Conservation (phyloP, 2,113 vertebrate genomes). For the Chlamydotis undulata region DNA sequence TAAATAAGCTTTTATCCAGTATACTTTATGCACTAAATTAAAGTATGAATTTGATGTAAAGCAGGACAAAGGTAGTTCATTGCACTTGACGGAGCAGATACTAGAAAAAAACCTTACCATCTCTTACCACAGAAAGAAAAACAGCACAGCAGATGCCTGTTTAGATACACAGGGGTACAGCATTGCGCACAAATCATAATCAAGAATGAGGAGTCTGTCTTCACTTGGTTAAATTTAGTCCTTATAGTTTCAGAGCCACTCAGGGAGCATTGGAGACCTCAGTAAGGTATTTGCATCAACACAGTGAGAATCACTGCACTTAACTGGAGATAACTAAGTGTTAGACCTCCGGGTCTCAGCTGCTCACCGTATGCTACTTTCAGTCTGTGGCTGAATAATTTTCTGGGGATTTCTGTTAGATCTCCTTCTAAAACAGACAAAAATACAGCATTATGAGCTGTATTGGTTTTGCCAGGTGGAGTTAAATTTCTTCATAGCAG, state of each 20-base stretch:
- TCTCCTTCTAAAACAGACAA: background rate
- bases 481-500: background rate
- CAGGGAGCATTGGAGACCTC: background rate
- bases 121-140: background rate
- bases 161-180: background rate
- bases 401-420: background rate
- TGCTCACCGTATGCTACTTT: accelerated
- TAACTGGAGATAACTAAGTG: accelerated
- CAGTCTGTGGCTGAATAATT: background rate
- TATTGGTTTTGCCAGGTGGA: background rate
- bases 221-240: background rate
- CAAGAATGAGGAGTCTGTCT: background rate
- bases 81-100: background rate
- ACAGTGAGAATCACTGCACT: background rate
- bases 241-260: background rate
- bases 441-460: background rate
- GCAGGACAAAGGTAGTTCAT: background rate
- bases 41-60: background rate
- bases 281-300: background rate
- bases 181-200: background rate
- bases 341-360: background rate
- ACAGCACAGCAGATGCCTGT: background rate
- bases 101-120: background rate
- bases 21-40: background rate
- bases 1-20: background rate